Base-by-base conservation (phyloP, 2,113 vertebrate genomes). In the Brienomyrus longianalis region DNA sequence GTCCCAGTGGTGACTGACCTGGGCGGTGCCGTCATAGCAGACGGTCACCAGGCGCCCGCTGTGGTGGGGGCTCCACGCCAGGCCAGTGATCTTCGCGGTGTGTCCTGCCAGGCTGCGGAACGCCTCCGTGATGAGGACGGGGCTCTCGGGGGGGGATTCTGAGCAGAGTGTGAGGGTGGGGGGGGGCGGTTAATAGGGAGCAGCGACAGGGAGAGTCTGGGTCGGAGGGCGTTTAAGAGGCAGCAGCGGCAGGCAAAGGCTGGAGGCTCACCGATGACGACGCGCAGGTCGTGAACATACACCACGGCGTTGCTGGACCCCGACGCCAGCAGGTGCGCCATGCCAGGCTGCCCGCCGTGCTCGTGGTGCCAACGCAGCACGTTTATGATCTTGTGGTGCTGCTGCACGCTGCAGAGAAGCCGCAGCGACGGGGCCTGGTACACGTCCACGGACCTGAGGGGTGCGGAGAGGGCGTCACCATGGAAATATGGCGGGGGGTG, bases 371-470 rank as follows among this genome's bases (percentile, higher is more conserved):
- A 99, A 6, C 96, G 94, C 2, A 99, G 93, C 0, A 95, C 91
- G 1, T 99, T 99, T 90, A 99, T 97, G 90, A 99, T 96, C 92
- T 99, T 99, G 94, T 99, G 98, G 89, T 99, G 98, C 90, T 98
- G 98, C 94, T 98, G 98, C 89, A 99, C 94, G 87, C 96, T 97
- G 93, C 98, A 98, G 88, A 99, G 93, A 88, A 97, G 91, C 92
- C 94, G 96, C 94, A 99, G 90, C 51, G 77, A 89, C 2, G 98
- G 98, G 10, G 96, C 96, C 87, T 94, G 94, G 89, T 97, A 97
- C 91, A 99, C 93, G 27, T 99, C 98, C 39, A 99, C 96, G 0
- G 97, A 98, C 84, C 98, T 99, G 94, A 3, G 56, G 88, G 31
- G 50, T 23, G 5, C 0, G 27, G 5, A n/a, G 10, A n/a, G 77